phyloP scores from a whole-genome alignment of 2,888 invertebrate species.

The Drosophila anomelani region DNA sequence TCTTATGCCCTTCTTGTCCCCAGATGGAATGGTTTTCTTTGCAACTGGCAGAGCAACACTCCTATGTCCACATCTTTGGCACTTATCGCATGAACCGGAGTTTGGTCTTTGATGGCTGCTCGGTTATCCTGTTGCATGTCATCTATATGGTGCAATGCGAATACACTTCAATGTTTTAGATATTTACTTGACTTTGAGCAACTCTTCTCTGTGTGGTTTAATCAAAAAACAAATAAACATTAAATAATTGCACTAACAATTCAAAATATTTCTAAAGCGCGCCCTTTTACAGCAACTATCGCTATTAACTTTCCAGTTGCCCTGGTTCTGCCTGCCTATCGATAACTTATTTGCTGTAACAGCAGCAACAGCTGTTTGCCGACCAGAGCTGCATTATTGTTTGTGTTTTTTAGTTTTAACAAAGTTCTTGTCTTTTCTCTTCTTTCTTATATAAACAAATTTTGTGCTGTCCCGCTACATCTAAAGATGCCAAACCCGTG shows the following conservation, averaged over 20 bases:
- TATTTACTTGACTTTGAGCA: neutral
- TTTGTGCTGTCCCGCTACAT: neutral
- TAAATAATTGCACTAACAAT: neutral
- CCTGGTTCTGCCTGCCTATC: neutral
- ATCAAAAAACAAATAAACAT: neutral
- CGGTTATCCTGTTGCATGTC: constrained; percentile 37
- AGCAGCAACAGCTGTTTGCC: constrained; percentile 23
- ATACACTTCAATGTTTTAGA: constrained; percentile 28
- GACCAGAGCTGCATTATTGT: constrained; percentile 26
- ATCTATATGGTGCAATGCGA: constrained; percentile 50
- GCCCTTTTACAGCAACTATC: neutral
- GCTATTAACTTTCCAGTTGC: neutral
- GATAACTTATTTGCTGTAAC: neutral
- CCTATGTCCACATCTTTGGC: constrained; percentile 17
- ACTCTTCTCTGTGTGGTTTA: neutral
- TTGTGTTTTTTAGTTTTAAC: constrained; percentile 32
- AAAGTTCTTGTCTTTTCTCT: constrained; percentile 11
- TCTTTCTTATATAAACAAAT: constrained; percentile 36
- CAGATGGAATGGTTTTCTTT: constrained; percentile 48
- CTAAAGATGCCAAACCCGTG: neutral
- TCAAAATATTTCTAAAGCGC: neutral
- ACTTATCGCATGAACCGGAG: constrained; percentile 21
- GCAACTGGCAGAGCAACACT: constrained; percentile 35
- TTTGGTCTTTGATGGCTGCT: constrained; percentile 19
- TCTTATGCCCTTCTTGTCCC: too few species aligned